These are phyloP conservation scores for Drosophila monieri DNA, from an alignment of 2,888 invertebrate species.

Conservation along the genomic window DNA sequence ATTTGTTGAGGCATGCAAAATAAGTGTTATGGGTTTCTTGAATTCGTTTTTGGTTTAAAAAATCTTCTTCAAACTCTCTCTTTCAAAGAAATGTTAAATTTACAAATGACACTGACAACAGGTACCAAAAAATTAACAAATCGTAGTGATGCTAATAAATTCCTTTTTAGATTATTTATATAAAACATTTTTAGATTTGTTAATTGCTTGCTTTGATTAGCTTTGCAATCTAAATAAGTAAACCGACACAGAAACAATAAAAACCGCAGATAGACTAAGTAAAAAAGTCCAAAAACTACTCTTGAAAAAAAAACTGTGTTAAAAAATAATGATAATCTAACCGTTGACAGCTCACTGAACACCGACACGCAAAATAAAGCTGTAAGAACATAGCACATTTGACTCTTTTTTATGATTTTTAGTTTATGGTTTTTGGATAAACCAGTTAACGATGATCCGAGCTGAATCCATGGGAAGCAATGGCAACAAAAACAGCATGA, in stretches of 20 bases:
- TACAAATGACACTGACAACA: conserved; percentile 3
- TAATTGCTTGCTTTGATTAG: conserved; percentile 40
- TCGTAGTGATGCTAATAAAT: conserved; percentile 13
- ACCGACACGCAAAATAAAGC: conserved; percentile 44
- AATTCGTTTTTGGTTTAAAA: not conserved
- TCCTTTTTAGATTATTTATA: conserved; percentile 22
- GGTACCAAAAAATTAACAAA: conserved; percentile 16
- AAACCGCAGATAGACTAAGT: not conserved
- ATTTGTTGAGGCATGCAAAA: conserved; percentile 51
- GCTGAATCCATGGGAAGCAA: conserved; percentile 35
- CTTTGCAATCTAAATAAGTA: conserved; percentile 36
- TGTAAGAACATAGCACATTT: conserved; percentile 38
- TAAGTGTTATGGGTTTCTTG: conserved; percentile 11
- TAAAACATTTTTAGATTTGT: conserved; percentile 34
- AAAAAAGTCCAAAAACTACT: conserved; percentile 8
- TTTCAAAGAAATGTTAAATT: not conserved
- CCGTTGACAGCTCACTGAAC: conserved; percentile 60
- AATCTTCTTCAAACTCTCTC: not conserved
- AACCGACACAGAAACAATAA: conserved; percentile 25
- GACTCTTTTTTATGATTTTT: conserved; percentile 3
- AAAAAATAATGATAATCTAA: conserved; percentile 39
- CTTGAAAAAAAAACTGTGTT: conserved; percentile 18
- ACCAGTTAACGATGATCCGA: conserved; percentile 63
- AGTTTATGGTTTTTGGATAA: conserved; percentile 46
- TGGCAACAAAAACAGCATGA: conserved; percentile 14